A percentile compares a stretch with the other conserved stretches of the same genome.
Evolutionary conservation across 2,797 vertebrate genomes (phyloP).

Genomic region (Perodicticus potto): DNA sequence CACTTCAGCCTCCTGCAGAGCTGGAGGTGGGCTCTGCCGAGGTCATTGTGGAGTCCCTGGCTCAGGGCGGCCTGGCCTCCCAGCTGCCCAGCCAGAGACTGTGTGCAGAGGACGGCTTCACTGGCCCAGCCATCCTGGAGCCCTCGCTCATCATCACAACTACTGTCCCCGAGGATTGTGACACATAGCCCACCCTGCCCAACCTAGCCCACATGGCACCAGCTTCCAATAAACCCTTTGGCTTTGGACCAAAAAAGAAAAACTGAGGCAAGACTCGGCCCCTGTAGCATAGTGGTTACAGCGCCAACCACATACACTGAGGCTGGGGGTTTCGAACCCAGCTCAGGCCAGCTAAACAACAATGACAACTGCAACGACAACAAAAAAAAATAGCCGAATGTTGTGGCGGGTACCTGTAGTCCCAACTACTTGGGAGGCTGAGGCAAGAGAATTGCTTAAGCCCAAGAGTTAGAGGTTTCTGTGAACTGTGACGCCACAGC

Average conservation of each 20-base stretch:
- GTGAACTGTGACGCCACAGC: too few relatives aligned
- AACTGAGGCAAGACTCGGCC: too few relatives aligned
- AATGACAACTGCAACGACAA: too few relatives aligned
- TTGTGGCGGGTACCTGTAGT: too few relatives aligned
- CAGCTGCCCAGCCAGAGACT: conserved; percentile 85
- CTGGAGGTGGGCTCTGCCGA: conserved; percentile 86
- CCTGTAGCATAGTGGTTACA: too few relatives aligned
- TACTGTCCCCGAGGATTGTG: conserved; percentile 84
- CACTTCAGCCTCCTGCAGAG: conserved; percentile 82
- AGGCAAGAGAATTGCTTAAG: too few relatives aligned
- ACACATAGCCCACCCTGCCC: conserved; percentile 45
- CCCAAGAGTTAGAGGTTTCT: too few relatives aligned
- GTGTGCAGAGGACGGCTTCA: conserved; percentile 84
- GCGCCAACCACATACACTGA: too few relatives aligned
- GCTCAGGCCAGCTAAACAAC: too few relatives aligned
- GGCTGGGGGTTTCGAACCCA: too few relatives aligned
- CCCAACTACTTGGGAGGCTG: too few relatives aligned
- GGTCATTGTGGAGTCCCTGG: conserved; percentile 87
- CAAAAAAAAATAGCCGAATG: too few relatives aligned
- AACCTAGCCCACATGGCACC: rapidly evolving
- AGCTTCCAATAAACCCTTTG: conserved; percentile 4
- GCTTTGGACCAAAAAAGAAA: background rate
- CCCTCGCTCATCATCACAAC: conserved; percentile 86
- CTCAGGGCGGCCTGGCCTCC: conserved; percentile 73
- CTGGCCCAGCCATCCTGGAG: conserved; percentile 72